Percentiles rank a stretch among this genome's conserved stretches.
Evolutionary conservation across 1,140 invertebrate genomes (phyloP).

Genomic region (Melipona quadrifasciata): DNA sequence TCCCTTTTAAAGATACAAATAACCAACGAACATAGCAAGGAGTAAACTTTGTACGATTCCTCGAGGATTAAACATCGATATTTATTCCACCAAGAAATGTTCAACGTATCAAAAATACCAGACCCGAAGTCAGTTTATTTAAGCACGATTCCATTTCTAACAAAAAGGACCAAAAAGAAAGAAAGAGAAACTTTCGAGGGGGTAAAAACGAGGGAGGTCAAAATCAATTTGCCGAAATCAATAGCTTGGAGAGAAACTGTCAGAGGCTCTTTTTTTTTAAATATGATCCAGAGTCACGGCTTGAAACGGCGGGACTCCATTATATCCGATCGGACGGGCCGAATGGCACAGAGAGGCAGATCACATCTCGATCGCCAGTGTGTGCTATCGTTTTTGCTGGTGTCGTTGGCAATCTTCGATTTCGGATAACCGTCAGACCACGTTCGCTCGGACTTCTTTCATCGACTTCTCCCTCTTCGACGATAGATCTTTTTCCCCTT

Average conservation of each 20-base stretch:
- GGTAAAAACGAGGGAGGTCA: background rate
- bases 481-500: background rate
- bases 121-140: no score
- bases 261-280: background rate
- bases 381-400: conserved; percentile 3
- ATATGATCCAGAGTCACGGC: background rate
- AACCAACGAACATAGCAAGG: no score
- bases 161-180: no score
- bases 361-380: background rate
- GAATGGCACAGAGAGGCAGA: background rate
- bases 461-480: conserved; percentile 11
- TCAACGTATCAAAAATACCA: no score
- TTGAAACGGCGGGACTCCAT: background rate
- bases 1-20: no score
- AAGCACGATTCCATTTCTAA: no score
- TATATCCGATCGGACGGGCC: background rate
- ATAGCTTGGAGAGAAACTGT: background rate
- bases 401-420: conserved; percentile 19
- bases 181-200: no score
- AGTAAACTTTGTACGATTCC: no score
- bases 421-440: conserved; percentile 37
- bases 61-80: no score
- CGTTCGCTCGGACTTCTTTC: background rate
- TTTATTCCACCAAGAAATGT: no score
- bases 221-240: background rate